These are phyloP conservation scores for Diloba caeruleocephala DNA, from an alignment of 2,888 invertebrate genomes.

Conservation along the genomic window DNA sequence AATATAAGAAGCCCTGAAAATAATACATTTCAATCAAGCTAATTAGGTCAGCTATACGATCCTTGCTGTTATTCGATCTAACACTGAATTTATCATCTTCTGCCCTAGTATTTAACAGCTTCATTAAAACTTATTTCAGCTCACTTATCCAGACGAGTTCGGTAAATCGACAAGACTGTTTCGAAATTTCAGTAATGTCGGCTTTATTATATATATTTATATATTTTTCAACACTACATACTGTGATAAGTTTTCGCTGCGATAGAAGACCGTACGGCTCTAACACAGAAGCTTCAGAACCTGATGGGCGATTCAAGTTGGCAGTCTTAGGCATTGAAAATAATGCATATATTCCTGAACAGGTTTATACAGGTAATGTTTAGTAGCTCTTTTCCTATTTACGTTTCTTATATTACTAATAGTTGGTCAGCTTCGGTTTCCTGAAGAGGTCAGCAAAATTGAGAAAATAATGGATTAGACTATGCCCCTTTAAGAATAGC, in stretches of 20 bases:
- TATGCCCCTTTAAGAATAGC: no score
- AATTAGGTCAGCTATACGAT: slow-evolving; percentile 49
- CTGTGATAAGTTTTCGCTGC: slow-evolving; percentile 69
- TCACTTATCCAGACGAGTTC: slow-evolving; percentile 4
- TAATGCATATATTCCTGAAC: slow-evolving; percentile 78
- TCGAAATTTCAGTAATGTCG: slow-evolving; percentile 15
- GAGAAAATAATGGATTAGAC: no score
- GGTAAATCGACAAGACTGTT: slow-evolving; percentile 1
- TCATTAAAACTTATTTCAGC: neutral
- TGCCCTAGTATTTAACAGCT: slow-evolving; percentile 28
- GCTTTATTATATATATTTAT: slow-evolving; percentile 4
- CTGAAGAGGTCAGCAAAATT: no score
- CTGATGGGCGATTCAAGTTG: slow-evolving; percentile 78
- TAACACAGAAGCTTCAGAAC: slow-evolving; percentile 68
- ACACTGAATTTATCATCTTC: slow-evolving; percentile 14
- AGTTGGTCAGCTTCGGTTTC: no score
- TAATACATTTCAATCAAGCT: slow-evolving; percentile 45
- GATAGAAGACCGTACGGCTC: slow-evolving; percentile 80
- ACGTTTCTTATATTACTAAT: no score
- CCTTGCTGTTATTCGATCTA: slow-evolving; percentile 29
- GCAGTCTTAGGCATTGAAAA: slow-evolving; percentile 65
- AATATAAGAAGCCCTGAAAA: slow-evolving; percentile 22
- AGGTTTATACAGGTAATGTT: slow-evolving; percentile 76
- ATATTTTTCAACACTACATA: neutral
- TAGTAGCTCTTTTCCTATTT: no score